Evolutionary conservation across 2,888 invertebrate species (phyloP), one percentile per base, ranked within the genome.

Genomic region (Fabriciana adippe): DNA sequence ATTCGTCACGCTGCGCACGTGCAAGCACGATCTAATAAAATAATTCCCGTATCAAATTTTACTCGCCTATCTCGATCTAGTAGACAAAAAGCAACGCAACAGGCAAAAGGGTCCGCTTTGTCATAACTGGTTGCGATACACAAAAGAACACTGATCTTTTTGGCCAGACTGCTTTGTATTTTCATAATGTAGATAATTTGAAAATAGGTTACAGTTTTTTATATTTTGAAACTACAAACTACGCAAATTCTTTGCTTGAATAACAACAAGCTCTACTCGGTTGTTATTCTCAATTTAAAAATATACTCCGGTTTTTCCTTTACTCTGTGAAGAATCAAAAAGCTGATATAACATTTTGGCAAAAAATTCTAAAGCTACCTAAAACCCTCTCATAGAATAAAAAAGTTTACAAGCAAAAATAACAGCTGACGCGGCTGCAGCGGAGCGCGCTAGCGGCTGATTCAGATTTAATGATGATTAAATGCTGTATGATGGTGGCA

Each of bases 1-100:
- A 87, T 92, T 90, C 89, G 92, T 90, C 90, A 92, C 87, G 89
- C 86, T 82, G 85, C 87, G 91, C 92, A 92, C 92, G 92, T 92
- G 92, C 90, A 83, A 86, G 84, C 83, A 85, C 83, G 85, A 90
- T 76, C 90, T 90, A 92, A 91, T 92, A 90, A 89, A 90, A 90
- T 92, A 89, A 92, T 92, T 91, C 91, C 91, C 91, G 92, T 90
- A 90, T 92, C 91, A 87, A 92, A 92, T 92, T 91, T 87, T 89
- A 90, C 88, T 85, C 90, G 87, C 85, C 87, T 92, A 92, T 91
- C 92, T 88, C 86, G 92, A 91, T 91, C 85, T 89, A 83, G 85
- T 85, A 90, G 90, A 92, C 91, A 92, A 91, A 90, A 89, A 79
- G 79, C 80, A 72, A 75, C 75, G 78, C 78, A 75, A 83, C 82